A percentile compares a stretch with the other conserved stretches of the same genome.
Evolutionary conservation across 1,140 invertebrate species (phyloP).

Genomic region (Cydia strobilella): DNA sequence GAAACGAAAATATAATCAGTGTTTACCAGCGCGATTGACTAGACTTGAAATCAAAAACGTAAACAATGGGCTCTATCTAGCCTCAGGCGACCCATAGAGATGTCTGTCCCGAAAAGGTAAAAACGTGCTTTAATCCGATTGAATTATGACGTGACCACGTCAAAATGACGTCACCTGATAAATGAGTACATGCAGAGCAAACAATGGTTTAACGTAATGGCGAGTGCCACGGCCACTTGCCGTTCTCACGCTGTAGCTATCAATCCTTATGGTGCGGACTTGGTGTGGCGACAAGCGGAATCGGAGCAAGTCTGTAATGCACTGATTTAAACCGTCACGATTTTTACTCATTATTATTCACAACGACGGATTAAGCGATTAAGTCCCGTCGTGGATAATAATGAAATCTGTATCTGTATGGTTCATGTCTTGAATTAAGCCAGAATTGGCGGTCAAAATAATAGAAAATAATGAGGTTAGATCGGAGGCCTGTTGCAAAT

Average conservation of each 20-base stretch:
- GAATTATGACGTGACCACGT: constrained; percentile 6
- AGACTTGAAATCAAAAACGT: too few species aligned
- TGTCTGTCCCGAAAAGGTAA: not conserved
- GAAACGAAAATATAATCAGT: too few species aligned
- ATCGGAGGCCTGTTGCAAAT: too few species aligned
- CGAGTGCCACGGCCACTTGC: constrained; percentile 48
- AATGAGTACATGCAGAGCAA: constrained; percentile 33
- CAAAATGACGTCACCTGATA: constrained; percentile 11
- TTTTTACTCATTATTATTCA: too few species aligned
- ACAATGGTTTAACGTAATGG: constrained; percentile 50
- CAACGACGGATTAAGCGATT: too few species aligned
- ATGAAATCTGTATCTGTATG: too few species aligned
- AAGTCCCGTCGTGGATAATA: too few species aligned
- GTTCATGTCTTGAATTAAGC: not conserved
- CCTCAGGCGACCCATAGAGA: not conserved
- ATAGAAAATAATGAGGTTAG: too few species aligned
- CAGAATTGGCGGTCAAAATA: not conserved
- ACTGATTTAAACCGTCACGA: too few species aligned
- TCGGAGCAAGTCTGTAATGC: not conserved
- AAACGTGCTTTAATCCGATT: not conserved
- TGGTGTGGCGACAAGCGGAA: constrained; percentile 18
- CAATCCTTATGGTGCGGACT: not conserved
- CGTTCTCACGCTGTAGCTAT: constrained; percentile 44
- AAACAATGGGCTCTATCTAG: too few species aligned
- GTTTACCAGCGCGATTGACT: too few species aligned